Base-by-base conservation (phyloP, 2,888 invertebrate genomes). In the Eupeodes luniger region DNA sequence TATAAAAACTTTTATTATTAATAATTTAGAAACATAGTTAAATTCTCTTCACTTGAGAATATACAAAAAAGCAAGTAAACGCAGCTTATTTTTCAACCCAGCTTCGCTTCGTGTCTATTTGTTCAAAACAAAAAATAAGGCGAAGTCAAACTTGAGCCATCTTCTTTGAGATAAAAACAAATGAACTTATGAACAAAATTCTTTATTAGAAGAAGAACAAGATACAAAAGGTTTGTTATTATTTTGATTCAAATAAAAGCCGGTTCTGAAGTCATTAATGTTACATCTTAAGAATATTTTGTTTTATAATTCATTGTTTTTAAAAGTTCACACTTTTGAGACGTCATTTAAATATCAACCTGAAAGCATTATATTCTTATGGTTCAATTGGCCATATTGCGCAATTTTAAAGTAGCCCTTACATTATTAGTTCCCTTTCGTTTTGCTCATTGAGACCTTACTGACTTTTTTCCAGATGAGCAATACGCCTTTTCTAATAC, bases 51-150 rank as follows among this genome's bases (percentile, higher is more conserved):
- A 16, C 1, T 62, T 3, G 0, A 11, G 1, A 11, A 44, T 6
- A 6, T 5, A 6, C 7, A 47, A 1, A 47, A 47, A 4, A 47
- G 4, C 47, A 11, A 27, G 27, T 47, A 7, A 57, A 57, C 2
- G 6, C 3, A 55, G 10, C 40, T 61, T 0, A 5, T 40, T 14
- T 6, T 40, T 10, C 2, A 44, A 40, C 6, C 11, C 11, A 44
- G 3, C 6, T 62, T 44, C 16, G 3, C 6, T 62, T 44, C 16
- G 10, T 62, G 62, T 11, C 11, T 16, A 62, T 40, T n/a, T 11
- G 10, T 69, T 70, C 49, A 85, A 72, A 76, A 85, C 77, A 12
- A 76, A 70, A 77, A 59, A 84, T 67, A 70, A 77, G 70, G 69
- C 62, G 70, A 76, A 81, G 55, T 76, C 51, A 14, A 51, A 44